Percentiles rank a stretch among this genome's conserved stretches.
Evolutionary conservation across 2,888 invertebrate genomes (phyloP).

Genomic region (Hydriomena furcata): DNA sequence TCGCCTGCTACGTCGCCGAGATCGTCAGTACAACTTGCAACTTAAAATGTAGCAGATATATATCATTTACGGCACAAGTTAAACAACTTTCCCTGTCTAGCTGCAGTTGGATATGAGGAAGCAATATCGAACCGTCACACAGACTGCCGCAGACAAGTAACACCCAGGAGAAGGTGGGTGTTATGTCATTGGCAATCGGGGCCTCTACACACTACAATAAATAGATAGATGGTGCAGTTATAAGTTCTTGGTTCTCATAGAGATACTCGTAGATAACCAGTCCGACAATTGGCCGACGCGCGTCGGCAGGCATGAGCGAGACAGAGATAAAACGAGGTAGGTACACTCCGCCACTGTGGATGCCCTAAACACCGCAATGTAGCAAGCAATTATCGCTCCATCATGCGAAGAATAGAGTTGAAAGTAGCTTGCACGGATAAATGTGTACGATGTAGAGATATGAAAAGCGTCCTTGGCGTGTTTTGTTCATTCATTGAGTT

Average conservation of each 20-base stretch:
- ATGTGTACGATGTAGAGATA: slow-evolving; percentile 14
- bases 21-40: no score
- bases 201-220: neutral
- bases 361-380: slow-evolving; percentile 16
- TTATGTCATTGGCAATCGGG: slow-evolving; percentile 8
- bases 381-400: slow-evolving; percentile 25
- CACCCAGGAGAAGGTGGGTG: neutral
- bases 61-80: neutral
- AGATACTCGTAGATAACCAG: slow-evolving; percentile 7
- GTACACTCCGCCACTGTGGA: slow-evolving; percentile 33
- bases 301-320: slow-evolving; percentile 43
- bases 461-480: slow-evolving; percentile 32
- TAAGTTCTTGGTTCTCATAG: neutral
- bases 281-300: slow-evolving; percentile 1
- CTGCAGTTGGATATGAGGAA: neutral
- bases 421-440: slow-evolving; percentile 16
- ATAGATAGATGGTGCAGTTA: slow-evolving; percentile 3
- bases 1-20: no score
- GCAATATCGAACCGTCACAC: neutral
- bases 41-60: no score
- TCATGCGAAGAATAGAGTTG: slow-evolving; percentile 13
- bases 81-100: neutral
- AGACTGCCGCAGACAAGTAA: slow-evolving; percentile 2
- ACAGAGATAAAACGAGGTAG: slow-evolving; percentile 45
- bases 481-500: slow-evolving; percentile 51